These are phyloP conservation scores for Drosophila auraria DNA, from an alignment of 1,140 invertebrate genomes.

Conservation along the genomic window DNA sequence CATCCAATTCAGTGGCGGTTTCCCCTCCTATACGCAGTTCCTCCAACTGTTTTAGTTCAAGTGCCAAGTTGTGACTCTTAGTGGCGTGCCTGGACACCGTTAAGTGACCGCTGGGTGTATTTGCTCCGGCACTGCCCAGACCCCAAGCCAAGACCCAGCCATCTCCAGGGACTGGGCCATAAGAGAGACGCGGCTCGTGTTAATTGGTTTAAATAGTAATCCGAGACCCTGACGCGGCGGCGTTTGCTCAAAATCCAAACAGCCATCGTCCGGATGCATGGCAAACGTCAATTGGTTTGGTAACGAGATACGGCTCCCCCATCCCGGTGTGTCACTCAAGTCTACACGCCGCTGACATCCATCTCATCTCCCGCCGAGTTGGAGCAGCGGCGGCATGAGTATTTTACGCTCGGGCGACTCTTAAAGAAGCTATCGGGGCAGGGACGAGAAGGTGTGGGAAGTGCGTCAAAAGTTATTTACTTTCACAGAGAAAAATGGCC, in stretches of 20 bases:
- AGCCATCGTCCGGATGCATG: constrained; percentile 28
- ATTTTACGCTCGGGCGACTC: constrained; percentile 32
- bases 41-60: constrained; percentile 1
- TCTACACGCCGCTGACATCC: constrained; percentile 5
- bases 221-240: constrained; percentile 44
- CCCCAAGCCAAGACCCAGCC: constrained; percentile 18
- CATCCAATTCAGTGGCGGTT: neutral
- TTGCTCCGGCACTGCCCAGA: constrained; percentile 55
- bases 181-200: constrained; percentile 42
- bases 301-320: constrained; percentile 53
- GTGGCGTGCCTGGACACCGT: constrained; percentile 38
- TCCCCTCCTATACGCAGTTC: neutral
- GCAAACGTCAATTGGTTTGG: constrained; percentile 73
- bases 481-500: neutral
- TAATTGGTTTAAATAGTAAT: constrained; percentile 82
- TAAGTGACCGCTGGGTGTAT: constrained; percentile 65
- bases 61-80: constrained; percentile 1
- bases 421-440: constrained; percentile 29
- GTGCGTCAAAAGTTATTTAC: neutral
- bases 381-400: constrained; percentile 2
- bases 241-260: constrained; percentile 60
- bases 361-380: constrained; percentile 19
- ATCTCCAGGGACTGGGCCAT: constrained; percentile 43
- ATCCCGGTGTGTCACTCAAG: neutral
- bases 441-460: neutral